Evolutionary conservation across 1,140 invertebrate species (phyloP), one percentile per base, ranked within the genome.

Genomic region (Ooceraea biroi): DNA sequence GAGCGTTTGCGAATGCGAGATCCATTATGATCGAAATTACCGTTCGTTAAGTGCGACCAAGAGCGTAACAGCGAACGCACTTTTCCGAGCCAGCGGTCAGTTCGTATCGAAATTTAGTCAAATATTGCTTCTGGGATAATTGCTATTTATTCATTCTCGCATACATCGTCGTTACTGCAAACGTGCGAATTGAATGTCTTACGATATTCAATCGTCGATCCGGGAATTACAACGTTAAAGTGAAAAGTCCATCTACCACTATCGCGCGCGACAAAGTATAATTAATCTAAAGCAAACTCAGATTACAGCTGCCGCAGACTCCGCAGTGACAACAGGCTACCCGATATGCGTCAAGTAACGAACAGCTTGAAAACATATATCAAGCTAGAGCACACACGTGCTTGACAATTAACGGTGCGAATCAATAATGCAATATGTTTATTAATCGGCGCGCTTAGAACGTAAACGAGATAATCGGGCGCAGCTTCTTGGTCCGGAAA

Each of bases 11-110:
- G 58, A 41, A 50, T 61, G 69, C 48, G 66, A 52, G 52, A 78
- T 86, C 76, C 74, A 87, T 77, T 86, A 41, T 22, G 48, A 25
- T 66, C 27, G 17, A 68, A 86, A 83, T 84, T 78, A 60, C 48
- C 50, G 85, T 68, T 50, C n/a, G 10, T 25, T 58, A 52, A 55
- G 14, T 55, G 46, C 22, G 85, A 66, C 52, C 48, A 83, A 12
- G 65, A n/a, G 68, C 44, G 61, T 46, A 55, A 66, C 46, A 14
- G 27, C 12, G n/a, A 22, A 8, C 10, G 25, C 22, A 68, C n/a
- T 69, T 66, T 66, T 68, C 25, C 61, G 14, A 77, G 55, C 61
- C 25, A 11, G 60, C 30, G 30, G 22, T 66, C 66, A 41, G 48
- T 69, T 22, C 14, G 17, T 46, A 19, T 68, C 8, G 1, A 27